Conservation (phyloP, 2,113 vertebrate genomes). For the Hemibagrus wyckioides region DNA sequence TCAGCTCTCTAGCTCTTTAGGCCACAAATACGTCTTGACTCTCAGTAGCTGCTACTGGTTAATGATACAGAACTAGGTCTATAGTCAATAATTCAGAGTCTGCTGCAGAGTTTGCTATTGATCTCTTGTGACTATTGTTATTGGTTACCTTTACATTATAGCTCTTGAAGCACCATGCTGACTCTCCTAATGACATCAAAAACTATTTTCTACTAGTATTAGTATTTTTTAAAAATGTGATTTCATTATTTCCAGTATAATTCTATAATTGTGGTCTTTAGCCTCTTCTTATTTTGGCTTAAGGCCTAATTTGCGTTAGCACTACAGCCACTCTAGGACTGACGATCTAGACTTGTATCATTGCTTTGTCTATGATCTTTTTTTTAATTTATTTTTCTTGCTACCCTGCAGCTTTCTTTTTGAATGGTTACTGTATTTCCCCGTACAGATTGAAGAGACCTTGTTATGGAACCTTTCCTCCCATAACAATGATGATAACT, state of each 20-base stretch:
- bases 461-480: background rate
- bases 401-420: background rate
- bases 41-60: background rate
- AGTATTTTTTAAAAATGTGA: background rate
- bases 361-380: background rate
- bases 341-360: background rate
- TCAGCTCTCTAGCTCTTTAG: background rate
- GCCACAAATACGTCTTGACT: background rate
- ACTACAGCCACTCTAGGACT: background rate
- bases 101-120: background rate
- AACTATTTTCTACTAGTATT: background rate
- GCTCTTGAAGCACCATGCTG: background rate
- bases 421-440: background rate
- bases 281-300: background rate
- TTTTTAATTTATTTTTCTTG: background rate
- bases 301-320: no score
- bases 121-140: background rate
- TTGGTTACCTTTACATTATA: background rate
- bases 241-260: background rate
- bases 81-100: background rate
- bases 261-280: background rate
- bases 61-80: constrained; percentile 3
- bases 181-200: background rate
- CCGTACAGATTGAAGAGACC: background rate
- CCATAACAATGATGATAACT: background rate